These are phyloP conservation scores for Sus cebifrons DNA, from an alignment of 2,797 vertebrate genomes.

Conservation along the genomic window DNA sequence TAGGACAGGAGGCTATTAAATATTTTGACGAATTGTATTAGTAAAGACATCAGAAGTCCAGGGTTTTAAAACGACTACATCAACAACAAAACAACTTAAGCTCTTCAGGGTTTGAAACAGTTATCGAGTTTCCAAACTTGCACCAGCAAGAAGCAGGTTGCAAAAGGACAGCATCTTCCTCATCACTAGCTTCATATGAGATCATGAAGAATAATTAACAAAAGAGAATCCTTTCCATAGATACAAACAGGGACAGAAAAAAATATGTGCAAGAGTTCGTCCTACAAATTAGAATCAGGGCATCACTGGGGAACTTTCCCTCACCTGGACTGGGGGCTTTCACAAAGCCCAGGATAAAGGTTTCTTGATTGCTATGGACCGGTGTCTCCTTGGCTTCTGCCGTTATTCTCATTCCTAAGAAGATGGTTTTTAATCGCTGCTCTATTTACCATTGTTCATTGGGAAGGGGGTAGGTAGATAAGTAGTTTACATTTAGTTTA, in stretches of 20 bases:
- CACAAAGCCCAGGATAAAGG: neutral
- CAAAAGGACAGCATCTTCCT: neutral
- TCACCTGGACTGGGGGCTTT: neutral
- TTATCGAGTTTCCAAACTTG: neutral
- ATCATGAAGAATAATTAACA: neutral
- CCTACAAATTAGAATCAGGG: neutral
- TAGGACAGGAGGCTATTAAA: neutral
- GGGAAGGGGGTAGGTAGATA: neutral
- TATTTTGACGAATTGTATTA: neutral
- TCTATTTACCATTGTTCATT: neutral
- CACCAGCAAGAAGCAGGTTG: neutral
- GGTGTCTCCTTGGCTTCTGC: neutral
- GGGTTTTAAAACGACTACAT: neutral
- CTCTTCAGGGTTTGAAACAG: conserved; percentile 1
- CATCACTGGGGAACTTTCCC: neutral
- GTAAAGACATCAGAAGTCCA: conserved; percentile 1
- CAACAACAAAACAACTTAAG: neutral
- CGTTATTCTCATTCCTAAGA: conserved; percentile 24
- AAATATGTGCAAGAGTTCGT: neutral
- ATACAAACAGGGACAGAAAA: neutral
- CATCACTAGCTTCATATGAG: neutral
- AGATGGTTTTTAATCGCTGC: neutral
- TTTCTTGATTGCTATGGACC: neutral
- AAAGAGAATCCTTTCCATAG: neutral
- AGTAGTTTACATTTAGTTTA: neutral